phyloP scores from a whole-genome alignment of 2,888 invertebrate genomes.

The Ptilodon capucinus region DNA sequence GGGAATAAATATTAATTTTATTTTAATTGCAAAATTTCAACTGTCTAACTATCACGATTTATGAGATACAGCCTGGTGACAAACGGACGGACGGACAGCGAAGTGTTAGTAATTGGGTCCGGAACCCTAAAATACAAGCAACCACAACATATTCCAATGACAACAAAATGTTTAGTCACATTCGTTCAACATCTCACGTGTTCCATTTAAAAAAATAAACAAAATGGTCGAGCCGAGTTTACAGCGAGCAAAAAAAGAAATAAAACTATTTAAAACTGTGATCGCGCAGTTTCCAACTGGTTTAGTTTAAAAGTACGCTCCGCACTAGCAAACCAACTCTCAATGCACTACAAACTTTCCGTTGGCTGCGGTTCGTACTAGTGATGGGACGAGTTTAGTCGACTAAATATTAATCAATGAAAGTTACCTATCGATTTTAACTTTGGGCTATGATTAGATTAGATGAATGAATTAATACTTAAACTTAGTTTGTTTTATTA shows the following conservation, averaged over 20 bases:
- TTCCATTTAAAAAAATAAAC: background rate
- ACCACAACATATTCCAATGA: background rate
- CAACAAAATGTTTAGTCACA: background rate
- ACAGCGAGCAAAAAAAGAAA: constrained; percentile 15
- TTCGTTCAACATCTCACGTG: background rate
- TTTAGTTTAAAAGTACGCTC: constrained; percentile 54
- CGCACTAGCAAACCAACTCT: constrained; percentile 42
- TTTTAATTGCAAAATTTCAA: too few species aligned
- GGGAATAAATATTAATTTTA: too few species aligned
- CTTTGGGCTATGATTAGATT: too few species aligned
- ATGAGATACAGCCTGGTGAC: too few species aligned
- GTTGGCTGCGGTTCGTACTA: constrained; percentile 35
- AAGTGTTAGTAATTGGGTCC: too few species aligned
- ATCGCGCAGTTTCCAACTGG: constrained; percentile 55
- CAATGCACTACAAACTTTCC: constrained; percentile 55
- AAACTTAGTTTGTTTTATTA: too few species aligned
- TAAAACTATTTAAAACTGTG: constrained; percentile 46
- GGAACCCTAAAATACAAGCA: too few species aligned
- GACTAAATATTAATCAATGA: too few species aligned
- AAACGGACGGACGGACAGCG: too few species aligned
- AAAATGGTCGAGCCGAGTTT: background rate
- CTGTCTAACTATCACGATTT: too few species aligned
- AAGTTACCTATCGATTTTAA: too few species aligned
- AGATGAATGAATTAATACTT: too few species aligned
- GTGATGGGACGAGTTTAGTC: constrained; percentile 20